phyloP scores from a whole-genome alignment of 2,888 invertebrate genomes.

The Diploptera punctata region DNA sequence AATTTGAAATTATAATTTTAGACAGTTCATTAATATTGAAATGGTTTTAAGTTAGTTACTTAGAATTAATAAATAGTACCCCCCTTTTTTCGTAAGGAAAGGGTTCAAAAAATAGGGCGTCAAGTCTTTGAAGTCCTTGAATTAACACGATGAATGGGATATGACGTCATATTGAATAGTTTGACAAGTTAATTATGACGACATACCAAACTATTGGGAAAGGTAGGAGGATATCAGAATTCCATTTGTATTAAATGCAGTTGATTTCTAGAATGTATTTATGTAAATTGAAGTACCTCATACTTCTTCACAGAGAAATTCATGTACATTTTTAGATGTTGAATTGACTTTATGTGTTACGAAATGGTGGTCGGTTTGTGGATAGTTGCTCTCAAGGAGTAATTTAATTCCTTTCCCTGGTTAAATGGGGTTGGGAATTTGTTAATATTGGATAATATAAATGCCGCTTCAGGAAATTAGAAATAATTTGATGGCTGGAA shows the following conservation, averaged over 20 bases:
- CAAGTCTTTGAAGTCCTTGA: background rate
- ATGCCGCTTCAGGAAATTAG: conserved; percentile 41
- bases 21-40: background rate
- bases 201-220: background rate
- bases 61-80: background rate
- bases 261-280: too few relatives aligned
- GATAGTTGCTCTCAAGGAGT: background rate
- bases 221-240: background rate
- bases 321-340: background rate
- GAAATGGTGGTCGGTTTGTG: conserved; percentile 37
- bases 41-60: background rate
- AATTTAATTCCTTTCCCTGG: background rate
- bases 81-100: background rate
- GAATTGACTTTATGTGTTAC: conserved; percentile 28
- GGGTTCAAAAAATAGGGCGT: background rate
- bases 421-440: conserved; percentile 20
- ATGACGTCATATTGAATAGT: conserved; percentile 4
- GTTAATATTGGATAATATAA: conserved; percentile 16
- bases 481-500: conserved; percentile 42
- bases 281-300: too few relatives aligned
- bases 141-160: background rate
- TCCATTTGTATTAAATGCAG: too few relatives aligned
- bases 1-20: background rate
- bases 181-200: conserved; percentile 20
- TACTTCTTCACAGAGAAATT: too few relatives aligned